Percentiles rank a stretch among this genome's conserved stretches.
Evolutionary conservation across 2,888 invertebrate genomes (phyloP).

Genomic region (Aspidiotus destructor): DNA sequence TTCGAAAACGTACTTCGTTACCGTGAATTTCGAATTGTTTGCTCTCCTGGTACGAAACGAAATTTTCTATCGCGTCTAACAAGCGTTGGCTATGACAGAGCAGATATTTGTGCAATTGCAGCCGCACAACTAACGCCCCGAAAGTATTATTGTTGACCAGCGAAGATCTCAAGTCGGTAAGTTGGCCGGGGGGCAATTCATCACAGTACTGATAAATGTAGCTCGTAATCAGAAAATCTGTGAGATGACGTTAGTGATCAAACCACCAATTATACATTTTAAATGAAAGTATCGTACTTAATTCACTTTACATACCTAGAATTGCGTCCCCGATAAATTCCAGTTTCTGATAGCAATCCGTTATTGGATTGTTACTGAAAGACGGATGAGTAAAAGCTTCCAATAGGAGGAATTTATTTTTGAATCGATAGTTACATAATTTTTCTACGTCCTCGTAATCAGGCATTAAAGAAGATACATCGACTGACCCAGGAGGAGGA

Average conservation of each 20-base stretch:
- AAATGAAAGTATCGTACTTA: too few species aligned
- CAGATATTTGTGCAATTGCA: conserved; percentile 62
- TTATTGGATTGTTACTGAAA: conserved; percentile 56
- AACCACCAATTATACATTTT: background rate
- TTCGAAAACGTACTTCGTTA: conserved; percentile 50
- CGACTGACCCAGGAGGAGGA: background rate
- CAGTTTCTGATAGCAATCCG: conserved; percentile 79
- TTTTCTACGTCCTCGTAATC: conserved; percentile 48
- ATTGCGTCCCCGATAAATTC: conserved; percentile 90
- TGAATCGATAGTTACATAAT: conserved; percentile 64
- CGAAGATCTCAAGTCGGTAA: conserved; percentile 89
- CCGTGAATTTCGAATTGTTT: conserved; percentile 50
- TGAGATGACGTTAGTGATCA: conserved; percentile 31
- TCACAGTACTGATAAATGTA: conserved; percentile 71
- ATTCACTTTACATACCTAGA: conserved; percentile 45
- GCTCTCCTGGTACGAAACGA: conserved; percentile 55
- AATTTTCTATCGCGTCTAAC: conserved; percentile 50
- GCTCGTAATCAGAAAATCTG: conserved; percentile 76
- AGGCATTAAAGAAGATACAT: conserved; percentile 22
- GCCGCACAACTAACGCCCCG: conserved; percentile 75
- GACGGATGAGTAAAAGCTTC: conserved; percentile 92
- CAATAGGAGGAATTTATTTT: conserved; percentile 66
- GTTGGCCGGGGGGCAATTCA: conserved; percentile 64
- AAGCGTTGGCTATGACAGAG: conserved; percentile 47
- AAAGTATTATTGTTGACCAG: conserved; percentile 95